Percentiles rank a stretch among this genome's conserved stretches.
Conservation (phyloP, 2,888 invertebrate species). For the Argynnis bischoffii region DNA sequence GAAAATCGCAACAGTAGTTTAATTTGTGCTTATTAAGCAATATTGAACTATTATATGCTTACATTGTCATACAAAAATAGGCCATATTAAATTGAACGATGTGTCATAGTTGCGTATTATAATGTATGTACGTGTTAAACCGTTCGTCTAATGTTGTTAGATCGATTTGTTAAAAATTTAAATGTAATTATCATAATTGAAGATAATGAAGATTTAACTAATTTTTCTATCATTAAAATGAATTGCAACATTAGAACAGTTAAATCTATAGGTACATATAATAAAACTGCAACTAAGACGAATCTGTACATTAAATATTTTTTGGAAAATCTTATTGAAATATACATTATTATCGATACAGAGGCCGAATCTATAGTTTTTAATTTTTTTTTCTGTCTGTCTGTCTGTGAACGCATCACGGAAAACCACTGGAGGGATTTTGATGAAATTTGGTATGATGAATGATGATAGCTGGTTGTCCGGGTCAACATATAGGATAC, state of each 20-base stretch:
- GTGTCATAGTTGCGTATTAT: conserved; percentile 4
- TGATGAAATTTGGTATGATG: no score
- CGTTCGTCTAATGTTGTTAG: neutral
- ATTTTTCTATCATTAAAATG: neutral
- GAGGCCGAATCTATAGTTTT: no score
- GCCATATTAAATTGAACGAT: neutral
- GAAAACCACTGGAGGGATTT: no score
- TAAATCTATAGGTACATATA: no score
- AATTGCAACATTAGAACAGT: neutral
- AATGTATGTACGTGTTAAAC: conserved; percentile 14
- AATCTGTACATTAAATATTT: no score
- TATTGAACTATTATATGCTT: conserved; percentile 7
- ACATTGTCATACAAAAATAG: conserved; percentile 17
- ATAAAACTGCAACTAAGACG: no score
- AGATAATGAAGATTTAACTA: neutral
- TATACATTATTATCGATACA: no score
- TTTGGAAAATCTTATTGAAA: no score
- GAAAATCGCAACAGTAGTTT: neutral
- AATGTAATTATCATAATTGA: neutral
- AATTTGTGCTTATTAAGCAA: conserved; percentile 10
- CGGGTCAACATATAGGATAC: no score
- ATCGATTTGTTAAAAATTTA: neutral
- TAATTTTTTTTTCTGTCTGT: no score
- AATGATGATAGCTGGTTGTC: no score
- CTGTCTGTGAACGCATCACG: no score